phyloP scores from a whole-genome alignment of 1,140 invertebrate genomes.

The Drosophila willistoni region DNA sequence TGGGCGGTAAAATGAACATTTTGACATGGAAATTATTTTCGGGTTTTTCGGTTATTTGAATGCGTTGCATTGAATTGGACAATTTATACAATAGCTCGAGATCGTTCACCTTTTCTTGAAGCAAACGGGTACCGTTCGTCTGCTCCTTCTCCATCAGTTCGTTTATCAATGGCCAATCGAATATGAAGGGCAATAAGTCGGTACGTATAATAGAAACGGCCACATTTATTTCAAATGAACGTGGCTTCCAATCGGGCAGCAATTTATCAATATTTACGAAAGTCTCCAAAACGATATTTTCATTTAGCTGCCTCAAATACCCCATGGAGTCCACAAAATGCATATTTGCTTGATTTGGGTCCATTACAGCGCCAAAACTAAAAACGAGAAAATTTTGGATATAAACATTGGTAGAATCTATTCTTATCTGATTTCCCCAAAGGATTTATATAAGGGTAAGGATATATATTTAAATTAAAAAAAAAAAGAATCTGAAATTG shows the following conservation, averaged over 20 bases:
- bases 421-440: too few relatives aligned
- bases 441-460: too few relatives aligned
- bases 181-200: slow-evolving; percentile 40
- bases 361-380: not conserved
- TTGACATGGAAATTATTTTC: slow-evolving; percentile 32
- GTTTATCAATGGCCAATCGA: slow-evolving; percentile 35
- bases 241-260: slow-evolving; percentile 26
- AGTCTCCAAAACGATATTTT: slow-evolving; percentile 34
- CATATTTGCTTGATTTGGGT: not conserved
- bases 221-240: slow-evolving; percentile 30
- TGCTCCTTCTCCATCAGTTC: slow-evolving; percentile 40
- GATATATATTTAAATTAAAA: too few relatives aligned
- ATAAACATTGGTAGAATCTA: too few relatives aligned
- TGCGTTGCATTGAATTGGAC: slow-evolving; percentile 42
- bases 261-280: slow-evolving; percentile 41
- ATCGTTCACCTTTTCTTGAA: slow-evolving; percentile 48
- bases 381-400: too few relatives aligned
- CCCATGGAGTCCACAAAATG: not conserved
- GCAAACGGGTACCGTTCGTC: not conserved
- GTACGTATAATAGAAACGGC: slow-evolving; percentile 30
- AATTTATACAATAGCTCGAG: slow-evolving; percentile 43
- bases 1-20: slow-evolving; percentile 33
- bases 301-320: slow-evolving; percentile 28
- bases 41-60: slow-evolving; percentile 19
- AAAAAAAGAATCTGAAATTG: not conserved